These are phyloP conservation scores for Chrysolina haemoptera DNA, from an alignment of 2,888 invertebrate genomes.

Conservation along the genomic window DNA sequence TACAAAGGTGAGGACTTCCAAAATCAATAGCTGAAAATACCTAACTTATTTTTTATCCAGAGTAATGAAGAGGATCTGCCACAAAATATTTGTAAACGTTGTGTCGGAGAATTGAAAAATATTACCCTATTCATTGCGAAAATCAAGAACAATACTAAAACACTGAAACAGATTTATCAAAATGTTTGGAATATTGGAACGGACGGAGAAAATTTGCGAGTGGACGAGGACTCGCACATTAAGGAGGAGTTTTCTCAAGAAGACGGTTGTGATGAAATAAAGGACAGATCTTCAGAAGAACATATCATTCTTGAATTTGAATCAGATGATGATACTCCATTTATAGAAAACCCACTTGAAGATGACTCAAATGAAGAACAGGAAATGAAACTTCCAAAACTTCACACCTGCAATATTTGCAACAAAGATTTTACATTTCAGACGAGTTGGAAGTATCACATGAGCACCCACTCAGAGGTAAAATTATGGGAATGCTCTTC, in stretches of 20 bases:
- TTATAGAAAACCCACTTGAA: background rate
- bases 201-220: background rate
- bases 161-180: slow-evolving; percentile 29
- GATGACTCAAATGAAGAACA: background rate
- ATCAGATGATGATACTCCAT: background rate
- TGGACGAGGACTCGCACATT: background rate
- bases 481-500: slow-evolving; percentile 27
- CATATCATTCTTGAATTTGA: background rate
- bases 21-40: background rate
- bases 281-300: background rate
- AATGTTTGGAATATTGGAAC: slow-evolving; percentile 16
- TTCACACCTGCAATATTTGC: slow-evolving; percentile 18
- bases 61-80: slow-evolving; percentile 29
- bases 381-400: background rate
- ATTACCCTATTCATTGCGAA: slow-evolving; percentile 42
- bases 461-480: slow-evolving; percentile 28
- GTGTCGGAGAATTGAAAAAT: slow-evolving; percentile 36
- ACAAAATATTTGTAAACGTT: slow-evolving; percentile 41
- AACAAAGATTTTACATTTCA: slow-evolving; percentile 31
- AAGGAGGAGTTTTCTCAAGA: slow-evolving; percentile 5
- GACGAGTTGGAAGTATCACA: slow-evolving; percentile 37
- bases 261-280: slow-evolving; percentile 5
- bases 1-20: slow-evolving; percentile 11
- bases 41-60: background rate
- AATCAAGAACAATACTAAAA: slow-evolving; percentile 32